Evolutionary conservation across 2,797 vertebrate genomes (phyloP).

Genomic region (Rhinogobio ventralis): DNA sequence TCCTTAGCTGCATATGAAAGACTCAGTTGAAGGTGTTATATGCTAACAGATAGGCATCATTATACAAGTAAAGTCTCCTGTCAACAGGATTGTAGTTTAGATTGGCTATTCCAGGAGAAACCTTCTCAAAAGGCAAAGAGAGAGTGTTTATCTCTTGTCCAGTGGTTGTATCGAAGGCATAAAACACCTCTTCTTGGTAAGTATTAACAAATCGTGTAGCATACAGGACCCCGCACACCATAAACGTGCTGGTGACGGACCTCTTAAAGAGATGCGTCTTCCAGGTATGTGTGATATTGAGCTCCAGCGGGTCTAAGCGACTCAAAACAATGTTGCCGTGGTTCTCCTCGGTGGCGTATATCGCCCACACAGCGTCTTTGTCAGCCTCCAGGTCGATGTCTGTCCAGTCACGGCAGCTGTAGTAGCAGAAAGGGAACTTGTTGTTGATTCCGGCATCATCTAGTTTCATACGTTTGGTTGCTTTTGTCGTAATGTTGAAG

Average conservation of each 20-base stretch:
- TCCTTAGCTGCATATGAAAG: neutral
- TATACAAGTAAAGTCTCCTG: slow-evolving; percentile 75
- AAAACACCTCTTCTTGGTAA: slow-evolving; percentile 75
- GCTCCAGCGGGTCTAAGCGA: slow-evolving; percentile 58
- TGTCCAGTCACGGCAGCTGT: slow-evolving; percentile 69
- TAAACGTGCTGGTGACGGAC: slow-evolving; percentile 74
- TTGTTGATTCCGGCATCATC: slow-evolving; percentile 68
- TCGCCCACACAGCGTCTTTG: slow-evolving; percentile 74
- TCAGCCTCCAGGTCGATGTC: slow-evolving; percentile 76
- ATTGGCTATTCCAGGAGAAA: slow-evolving; percentile 71
- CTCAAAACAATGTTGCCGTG: slow-evolving; percentile 77
- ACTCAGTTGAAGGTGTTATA: slow-evolving; percentile 68
- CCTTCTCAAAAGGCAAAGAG: slow-evolving; percentile 70
- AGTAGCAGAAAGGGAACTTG: slow-evolving; percentile 80
- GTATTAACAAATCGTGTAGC: slow-evolving; percentile 71
- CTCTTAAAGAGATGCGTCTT: slow-evolving; percentile 77
- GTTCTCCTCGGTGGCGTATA: slow-evolving; percentile 74
- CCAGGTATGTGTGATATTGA: slow-evolving; percentile 76
- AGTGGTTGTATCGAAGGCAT: slow-evolving; percentile 75
- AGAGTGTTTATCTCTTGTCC: slow-evolving; percentile 73
- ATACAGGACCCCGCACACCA: slow-evolving; percentile 78
- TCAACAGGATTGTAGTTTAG: slow-evolving; percentile 76
- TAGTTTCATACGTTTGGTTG: slow-evolving; percentile 62
- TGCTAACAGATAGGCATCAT: slow-evolving; percentile 75
- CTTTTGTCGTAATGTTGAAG: slow-evolving; percentile 68